Percentiles rank a stretch among this genome's conserved stretches.
Evolutionary conservation across 2,888 invertebrate species (phyloP).

Genomic region (Tromatobia lineatoria): DNA sequence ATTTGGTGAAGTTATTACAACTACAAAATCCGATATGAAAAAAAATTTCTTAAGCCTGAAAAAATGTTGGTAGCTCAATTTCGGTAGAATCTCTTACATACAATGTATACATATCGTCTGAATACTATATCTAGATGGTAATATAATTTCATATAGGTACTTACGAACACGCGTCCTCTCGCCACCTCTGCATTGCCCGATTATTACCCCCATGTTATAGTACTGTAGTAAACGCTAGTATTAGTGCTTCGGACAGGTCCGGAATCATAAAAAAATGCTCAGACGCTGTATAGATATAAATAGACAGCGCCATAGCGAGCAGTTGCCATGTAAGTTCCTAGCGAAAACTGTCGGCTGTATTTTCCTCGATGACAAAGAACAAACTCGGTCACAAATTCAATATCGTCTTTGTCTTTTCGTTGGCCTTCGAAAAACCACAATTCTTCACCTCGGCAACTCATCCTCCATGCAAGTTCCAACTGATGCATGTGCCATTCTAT

Average conservation of each 20-base stretch:
- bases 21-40: too few relatives aligned
- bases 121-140: not conserved
- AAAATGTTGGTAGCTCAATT: too few relatives aligned
- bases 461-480: not conserved
- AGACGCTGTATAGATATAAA: not conserved
- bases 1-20: too few relatives aligned
- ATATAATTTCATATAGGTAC: slow-evolving; percentile 35
- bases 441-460: not conserved
- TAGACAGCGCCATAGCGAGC: not conserved
- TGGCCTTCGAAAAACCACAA: not conserved
- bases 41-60: too few relatives aligned
- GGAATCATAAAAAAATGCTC: slow-evolving; percentile 24
- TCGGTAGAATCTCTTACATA: too few relatives aligned
- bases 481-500: not conserved
- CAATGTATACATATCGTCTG: too few relatives aligned
- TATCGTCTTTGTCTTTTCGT: not conserved
- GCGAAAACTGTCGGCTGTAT: not conserved
- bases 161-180: slow-evolving; percentile 40
- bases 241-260: slow-evolving; percentile 12
- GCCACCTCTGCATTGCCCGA: slow-evolving; percentile 22
- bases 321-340: not conserved
- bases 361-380: not conserved
- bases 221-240: slow-evolving; percentile 27
- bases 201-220: slow-evolving; percentile 37
- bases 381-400: slow-evolving; percentile 28